Base-by-base conservation (phyloP, 2,797 vertebrate species). In the Acrocephalus scirpaceus region DNA sequence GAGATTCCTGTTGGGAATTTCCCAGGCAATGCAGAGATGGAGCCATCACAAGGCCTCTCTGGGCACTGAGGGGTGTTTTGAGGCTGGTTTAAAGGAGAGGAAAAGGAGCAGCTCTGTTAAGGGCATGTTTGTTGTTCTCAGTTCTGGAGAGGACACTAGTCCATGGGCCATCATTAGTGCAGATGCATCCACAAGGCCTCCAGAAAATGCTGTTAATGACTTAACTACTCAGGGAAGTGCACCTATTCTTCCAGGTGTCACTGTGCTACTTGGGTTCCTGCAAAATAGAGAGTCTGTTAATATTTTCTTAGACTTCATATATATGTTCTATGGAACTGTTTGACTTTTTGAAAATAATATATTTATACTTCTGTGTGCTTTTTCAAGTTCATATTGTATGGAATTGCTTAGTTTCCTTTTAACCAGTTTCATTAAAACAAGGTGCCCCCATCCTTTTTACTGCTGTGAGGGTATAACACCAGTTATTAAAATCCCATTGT, bases 381-480 rank as follows among this genome's bases (percentile, higher is more conserved):
- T 92, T 83, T 44, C 65, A 88, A 77, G 32, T 47, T n/a, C 6
- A 11, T 69, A 44, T 61, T 69, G 14, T 44, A 69, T 27, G 54
- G 54, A 69, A 74, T 57, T 56, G 9, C 25, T 86, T 48, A 3
- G 18, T 80, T 77, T 61, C 38, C 50, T 91, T 81, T 90, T 47
- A 92, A 74, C 45, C 50, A 58, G 27, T 51, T 51, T 62, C n/a
- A n/a, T n/a, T 51, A 81, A 90, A 92, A 30, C 16, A 54, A 48
- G 26, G n/a, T 75, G 69, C 15, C 19, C 17, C 1, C 2, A 16
- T 8, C 51, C 83, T 77, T 69, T 57, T 73, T 65, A 84, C 65
- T 75, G 76, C 92, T 90, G 85, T 88, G 94, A 88, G 83, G 57
- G n/a, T 80, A 75, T 69, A 87, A 92, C 56, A 42, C n/a, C 21